Base-by-base conservation (phyloP, 2,888 invertebrate species). In the Eupithecia subfuscata region DNA sequence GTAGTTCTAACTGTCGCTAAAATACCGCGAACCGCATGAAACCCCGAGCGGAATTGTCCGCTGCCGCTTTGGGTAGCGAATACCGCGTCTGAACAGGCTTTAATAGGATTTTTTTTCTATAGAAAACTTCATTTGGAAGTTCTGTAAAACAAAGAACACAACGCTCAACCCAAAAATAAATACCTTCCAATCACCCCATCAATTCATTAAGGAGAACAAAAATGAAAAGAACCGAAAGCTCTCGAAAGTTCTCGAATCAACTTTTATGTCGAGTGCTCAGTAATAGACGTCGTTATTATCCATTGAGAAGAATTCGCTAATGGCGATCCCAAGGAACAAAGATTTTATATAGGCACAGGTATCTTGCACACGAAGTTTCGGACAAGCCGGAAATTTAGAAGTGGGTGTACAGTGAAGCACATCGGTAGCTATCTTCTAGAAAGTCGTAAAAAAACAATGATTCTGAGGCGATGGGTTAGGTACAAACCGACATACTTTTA, bases 231-330 rank as follows among this genome's bases (percentile, higher is more conserved):
- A 71, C 78, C 73, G 64, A 78, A 76, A 78, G 78, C 78, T 78
- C 75, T 79, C 75, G 70, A 80, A 80, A 79, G 71, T 81, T 80
- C 78, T 78, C 78, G 76, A 81, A 81, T 79, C 80, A 78, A 80
- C 77, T 80, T 80, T 81, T 80, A 79, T 77, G 81, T 82, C 79
- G 80, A 82, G 82, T 80, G 81, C 81, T 75, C 78, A 69, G 80
- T 78, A 74, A 76, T 81, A 82, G 81, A 81, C 78, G 73, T 80
- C 79, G 75, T 79, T 79, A 80, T 77, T 76, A 79, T 80, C 79
- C 76, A 81, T 78, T 80, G 75, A 78, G 69, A 79, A 80, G 80
- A 82, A 82, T 81, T 83, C 76, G 74, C 81, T 74, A 82, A 85
- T 78, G 84, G 80, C 81, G 81, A 80, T 81, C 76, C 74, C 76